phyloP scores from a whole-genome alignment of 2,797 vertebrate species.

The Morus bassanus region DNA sequence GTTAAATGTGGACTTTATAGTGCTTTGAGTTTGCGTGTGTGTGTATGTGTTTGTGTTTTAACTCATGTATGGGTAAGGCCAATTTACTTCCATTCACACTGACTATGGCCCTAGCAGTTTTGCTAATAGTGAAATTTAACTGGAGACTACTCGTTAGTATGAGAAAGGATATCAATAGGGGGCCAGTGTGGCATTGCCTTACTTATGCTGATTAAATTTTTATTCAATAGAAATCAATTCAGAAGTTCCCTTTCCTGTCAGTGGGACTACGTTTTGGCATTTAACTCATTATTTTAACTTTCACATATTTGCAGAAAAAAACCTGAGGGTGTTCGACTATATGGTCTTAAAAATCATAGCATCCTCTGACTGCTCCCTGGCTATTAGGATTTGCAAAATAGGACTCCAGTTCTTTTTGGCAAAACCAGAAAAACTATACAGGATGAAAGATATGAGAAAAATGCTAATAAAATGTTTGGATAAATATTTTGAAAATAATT shows the following conservation, averaged over 20 bases:
- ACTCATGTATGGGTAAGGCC: not conserved
- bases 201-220: not conserved
- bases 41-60: not conserved
- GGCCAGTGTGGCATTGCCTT: not conserved
- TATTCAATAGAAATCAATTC: not conserved
- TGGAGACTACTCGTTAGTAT: not conserved
- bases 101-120: not conserved
- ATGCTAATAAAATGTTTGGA: not conserved
- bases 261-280: not conserved
- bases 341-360: not conserved
- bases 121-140: not conserved
- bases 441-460: not conserved
- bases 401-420: not conserved
- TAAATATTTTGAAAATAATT: not conserved
- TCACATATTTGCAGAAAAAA: not conserved
- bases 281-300: not conserved
- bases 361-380: not conserved
- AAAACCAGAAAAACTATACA: not conserved
- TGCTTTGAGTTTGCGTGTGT: not conserved
- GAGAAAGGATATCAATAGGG: not conserved
- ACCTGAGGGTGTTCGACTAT: not conserved
- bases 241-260: not conserved
- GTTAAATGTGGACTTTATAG: not conserved
- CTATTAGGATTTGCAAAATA: not conserved
- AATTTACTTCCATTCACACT: not conserved